These are phyloP conservation scores for Microtus californicus DNA, from an alignment of 2,797 vertebrate genomes.

Conservation along the genomic window DNA sequence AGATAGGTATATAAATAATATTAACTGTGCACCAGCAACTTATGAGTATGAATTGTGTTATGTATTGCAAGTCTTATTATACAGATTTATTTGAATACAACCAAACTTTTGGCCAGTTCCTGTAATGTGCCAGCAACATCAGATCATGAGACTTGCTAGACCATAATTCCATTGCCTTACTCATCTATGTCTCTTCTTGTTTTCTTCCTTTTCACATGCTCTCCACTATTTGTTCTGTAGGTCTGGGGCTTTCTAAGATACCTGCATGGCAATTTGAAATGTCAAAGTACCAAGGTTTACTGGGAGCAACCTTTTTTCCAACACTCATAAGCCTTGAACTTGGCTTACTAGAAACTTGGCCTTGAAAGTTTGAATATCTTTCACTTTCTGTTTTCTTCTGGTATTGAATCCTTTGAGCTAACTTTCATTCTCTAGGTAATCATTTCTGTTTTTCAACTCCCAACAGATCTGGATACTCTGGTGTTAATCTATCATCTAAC, in stretches of 20 bases:
- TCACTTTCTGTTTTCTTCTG: slow-evolving; percentile 3
- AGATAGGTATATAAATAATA: not conserved
- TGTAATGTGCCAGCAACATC: not conserved
- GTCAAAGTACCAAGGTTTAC: not conserved
- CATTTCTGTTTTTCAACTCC: not conserved
- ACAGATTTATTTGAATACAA: not conserved
- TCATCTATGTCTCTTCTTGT: not conserved
- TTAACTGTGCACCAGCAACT: not conserved
- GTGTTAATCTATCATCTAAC: not conserved
- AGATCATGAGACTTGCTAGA: not conserved
- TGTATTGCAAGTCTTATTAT: not conserved
- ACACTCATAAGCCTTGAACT: not conserved
- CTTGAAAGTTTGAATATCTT: slow-evolving; percentile 6
- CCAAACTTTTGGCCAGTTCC: not conserved
- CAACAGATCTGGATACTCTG: not conserved
- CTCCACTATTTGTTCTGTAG: not conserved
- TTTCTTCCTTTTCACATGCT: not conserved
- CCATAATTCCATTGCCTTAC: not conserved
- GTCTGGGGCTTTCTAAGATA: not conserved
- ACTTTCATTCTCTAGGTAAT: not conserved
- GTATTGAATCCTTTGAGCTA: slow-evolving; percentile 5
- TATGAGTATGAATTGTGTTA: not conserved
- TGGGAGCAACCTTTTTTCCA: not conserved
- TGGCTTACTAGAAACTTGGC: slow-evolving; percentile 17
- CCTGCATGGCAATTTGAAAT: not conserved